Conservation (phyloP, 2,113 vertebrate species). For the Ramphastos sulfuratus region DNA sequence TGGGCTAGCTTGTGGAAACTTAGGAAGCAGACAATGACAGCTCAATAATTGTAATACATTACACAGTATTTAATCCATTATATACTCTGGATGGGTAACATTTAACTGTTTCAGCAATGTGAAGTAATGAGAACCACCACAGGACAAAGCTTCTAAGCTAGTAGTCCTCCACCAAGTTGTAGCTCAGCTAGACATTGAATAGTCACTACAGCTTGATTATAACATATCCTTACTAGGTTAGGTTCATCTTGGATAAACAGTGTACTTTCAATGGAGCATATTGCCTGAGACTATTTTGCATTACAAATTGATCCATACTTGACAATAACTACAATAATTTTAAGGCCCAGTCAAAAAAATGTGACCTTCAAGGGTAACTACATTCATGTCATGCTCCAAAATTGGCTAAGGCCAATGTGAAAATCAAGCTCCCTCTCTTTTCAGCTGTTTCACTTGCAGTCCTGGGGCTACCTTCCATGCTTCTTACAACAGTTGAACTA, state of each 20-base stretch:
- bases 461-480: fast-evolving
- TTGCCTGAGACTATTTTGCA: not conserved
- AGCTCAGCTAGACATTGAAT: not conserved
- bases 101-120: not conserved
- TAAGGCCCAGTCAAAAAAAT: not conserved
- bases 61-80: not conserved
- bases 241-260: not conserved
- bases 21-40: not conserved
- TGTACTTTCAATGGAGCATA: not conserved
- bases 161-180: not conserved
- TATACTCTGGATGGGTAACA: not conserved
- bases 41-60: not conserved
- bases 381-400: not conserved
- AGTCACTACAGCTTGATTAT: not conserved
- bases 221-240: not conserved
- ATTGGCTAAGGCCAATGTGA: not conserved
- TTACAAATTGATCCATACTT: not conserved
- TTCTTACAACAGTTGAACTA: not conserved
- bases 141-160: not conserved
- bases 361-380: not conserved
- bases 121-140: not conserved
- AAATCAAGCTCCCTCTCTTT: not conserved
- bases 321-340: not conserved
- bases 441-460: not conserved
- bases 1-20: not conserved